phyloP scores from a whole-genome alignment of 2,888 invertebrate genomes.

The Rhabditophanes sp. region DNA sequence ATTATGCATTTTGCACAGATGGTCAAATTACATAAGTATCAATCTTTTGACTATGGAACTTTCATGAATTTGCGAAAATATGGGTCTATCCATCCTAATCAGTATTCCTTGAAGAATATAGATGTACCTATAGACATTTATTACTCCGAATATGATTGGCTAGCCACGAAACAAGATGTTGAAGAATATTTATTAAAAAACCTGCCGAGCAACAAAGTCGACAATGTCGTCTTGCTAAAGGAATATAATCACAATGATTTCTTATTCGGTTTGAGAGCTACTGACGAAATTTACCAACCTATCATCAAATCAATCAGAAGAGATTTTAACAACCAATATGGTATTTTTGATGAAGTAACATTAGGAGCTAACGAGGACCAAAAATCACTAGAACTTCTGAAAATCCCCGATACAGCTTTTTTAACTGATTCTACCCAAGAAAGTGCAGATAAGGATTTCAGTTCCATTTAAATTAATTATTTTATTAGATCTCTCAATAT shows the following conservation, averaged over 20 bases:
- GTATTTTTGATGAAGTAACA: no score
- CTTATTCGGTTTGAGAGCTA: conserved; percentile 15
- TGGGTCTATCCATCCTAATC: conserved; percentile 23
- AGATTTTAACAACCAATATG: conserved; percentile 1
- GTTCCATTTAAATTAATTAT: no score
- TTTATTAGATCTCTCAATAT: no score
- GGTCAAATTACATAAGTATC: conserved; percentile 22
- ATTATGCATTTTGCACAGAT: conserved; percentile 33
- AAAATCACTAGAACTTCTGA: no score
- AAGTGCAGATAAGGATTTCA: no score
- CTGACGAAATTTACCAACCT: conserved; percentile 17
- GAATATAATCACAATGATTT: conserved; percentile 17
- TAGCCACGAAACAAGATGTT: conserved; percentile 17
- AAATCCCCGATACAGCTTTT: no score
- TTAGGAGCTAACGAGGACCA: no score
- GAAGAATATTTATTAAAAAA: conserved; percentile 9
- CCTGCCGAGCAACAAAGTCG: conserved; percentile 6
- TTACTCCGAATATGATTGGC: conserved; percentile 28
- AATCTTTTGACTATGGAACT: conserved; percentile 21
- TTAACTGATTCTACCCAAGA: no score
- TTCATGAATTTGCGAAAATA: conserved; percentile 18
- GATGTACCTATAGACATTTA: conserved; percentile 25
- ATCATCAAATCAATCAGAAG: conserved; percentile 12
- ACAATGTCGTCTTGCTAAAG: conserved; percentile 7
- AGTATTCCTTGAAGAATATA: conserved; percentile 19